These are phyloP conservation scores for Sakesphorus luctuosus DNA, from an alignment of 2,113 vertebrate species.

Conservation along the genomic window DNA sequence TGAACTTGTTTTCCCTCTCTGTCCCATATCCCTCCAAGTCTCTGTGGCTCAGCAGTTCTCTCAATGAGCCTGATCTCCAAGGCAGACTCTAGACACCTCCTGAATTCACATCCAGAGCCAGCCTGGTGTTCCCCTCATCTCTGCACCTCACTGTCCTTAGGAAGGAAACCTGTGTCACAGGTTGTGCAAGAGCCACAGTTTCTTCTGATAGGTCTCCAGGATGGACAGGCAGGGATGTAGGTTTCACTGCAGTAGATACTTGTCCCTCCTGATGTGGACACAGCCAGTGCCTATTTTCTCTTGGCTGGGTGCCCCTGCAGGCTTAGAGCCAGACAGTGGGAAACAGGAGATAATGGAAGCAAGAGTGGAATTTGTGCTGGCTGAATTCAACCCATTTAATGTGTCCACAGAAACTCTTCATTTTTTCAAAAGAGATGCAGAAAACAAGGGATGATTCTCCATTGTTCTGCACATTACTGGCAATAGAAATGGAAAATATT, in stretches of 20 bases:
- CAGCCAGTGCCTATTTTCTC: neutral
- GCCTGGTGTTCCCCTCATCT: neutral
- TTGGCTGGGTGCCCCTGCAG: neutral
- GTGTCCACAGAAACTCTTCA: neutral
- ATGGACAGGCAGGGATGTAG: neutral
- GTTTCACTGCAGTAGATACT: neutral
- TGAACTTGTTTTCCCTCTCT: neutral
- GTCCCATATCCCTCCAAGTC: too few species aligned
- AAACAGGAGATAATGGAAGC: slow-evolving; percentile 11
- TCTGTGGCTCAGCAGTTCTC: neutral
- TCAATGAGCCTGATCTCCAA: neutral
- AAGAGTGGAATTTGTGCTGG: neutral
- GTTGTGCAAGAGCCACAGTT: neutral
- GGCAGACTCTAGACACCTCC: neutral
- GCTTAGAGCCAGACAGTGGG: neutral
- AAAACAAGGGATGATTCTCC: slow-evolving; percentile 11
- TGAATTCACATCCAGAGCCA: neutral
- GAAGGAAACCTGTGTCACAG: neutral
- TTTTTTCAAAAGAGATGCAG: neutral
- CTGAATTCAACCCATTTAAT: slow-evolving; percentile 3
- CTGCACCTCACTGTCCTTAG: neutral
- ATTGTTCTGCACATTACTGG: neutral
- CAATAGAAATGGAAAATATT: slow-evolving; percentile 33
- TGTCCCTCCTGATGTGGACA: neutral
- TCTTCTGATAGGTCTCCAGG: neutral